Conservation (phyloP, 2,888 invertebrate genomes). For the Aproaerema taeniolella region DNA sequence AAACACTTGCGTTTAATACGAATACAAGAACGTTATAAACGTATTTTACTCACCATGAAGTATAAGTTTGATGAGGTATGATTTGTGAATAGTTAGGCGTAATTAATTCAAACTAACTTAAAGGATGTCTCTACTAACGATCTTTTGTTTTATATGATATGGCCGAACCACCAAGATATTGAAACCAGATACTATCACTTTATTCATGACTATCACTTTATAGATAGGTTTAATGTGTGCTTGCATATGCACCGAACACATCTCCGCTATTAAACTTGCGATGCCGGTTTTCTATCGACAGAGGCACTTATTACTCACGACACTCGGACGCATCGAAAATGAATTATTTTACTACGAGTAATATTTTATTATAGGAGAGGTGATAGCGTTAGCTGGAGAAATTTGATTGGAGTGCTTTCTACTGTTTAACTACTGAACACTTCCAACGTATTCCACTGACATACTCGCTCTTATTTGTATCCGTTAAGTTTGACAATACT, state of each 20-base stretch:
- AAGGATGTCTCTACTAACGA: no score
- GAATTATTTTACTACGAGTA: conserved; percentile 10
- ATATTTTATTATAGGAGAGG: conserved; percentile 7
- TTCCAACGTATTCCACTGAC: conserved; percentile 10
- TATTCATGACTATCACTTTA: no score
- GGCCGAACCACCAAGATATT: no score
- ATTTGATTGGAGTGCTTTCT: conserved; percentile 14
- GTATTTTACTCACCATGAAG: no score
- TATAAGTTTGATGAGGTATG: no score
- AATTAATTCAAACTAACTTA: no score
- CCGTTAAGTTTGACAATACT: conserved; percentile 7
- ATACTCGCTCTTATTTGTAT: conserved; percentile 13
- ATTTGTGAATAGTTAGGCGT: no score
- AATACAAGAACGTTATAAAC: no score
- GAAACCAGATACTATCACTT: no score
- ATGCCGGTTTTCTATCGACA: conserved; percentile 27
- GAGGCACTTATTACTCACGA: conserved; percentile 1
- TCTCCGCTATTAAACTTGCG: conserved; percentile 23
- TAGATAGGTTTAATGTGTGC: no score
- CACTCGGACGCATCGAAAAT: conserved; percentile 8
- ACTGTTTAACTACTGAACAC: conserved; percentile 10
- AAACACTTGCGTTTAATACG: no score
- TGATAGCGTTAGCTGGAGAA: conserved; percentile 1
- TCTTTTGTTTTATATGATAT: no score
- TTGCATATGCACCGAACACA: conserved; percentile 26